Evolutionary conservation across 1,140 invertebrate species (phyloP).

Genomic region (Littorina saxatilis): DNA sequence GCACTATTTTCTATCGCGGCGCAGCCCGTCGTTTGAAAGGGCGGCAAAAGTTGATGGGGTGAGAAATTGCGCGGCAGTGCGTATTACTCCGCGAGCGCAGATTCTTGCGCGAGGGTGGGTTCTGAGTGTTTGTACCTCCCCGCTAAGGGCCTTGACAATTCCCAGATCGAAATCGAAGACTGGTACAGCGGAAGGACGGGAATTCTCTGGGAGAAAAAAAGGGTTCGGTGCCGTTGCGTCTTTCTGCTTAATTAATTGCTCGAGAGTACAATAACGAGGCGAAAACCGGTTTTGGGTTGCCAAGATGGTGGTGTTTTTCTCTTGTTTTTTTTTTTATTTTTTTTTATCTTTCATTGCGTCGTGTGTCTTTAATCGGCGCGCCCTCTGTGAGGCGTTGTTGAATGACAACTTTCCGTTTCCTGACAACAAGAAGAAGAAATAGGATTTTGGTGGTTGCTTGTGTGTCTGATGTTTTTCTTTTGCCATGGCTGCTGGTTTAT

Average conservation of each 20-base stretch:
- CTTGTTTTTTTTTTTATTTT: too few relatives aligned
- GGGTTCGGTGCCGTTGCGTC: not conserved
- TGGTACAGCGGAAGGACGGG: not conserved
- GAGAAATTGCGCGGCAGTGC: conserved; percentile 17
- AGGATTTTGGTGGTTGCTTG: too few relatives aligned
- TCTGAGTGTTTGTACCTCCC: not conserved
- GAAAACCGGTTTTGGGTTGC: too few relatives aligned
- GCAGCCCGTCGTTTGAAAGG: not conserved
- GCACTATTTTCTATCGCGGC: not conserved
- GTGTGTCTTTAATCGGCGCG: too few relatives aligned
- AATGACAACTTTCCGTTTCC: too few relatives aligned
- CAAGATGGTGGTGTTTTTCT: too few relatives aligned
- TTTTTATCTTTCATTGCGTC: too few relatives aligned
- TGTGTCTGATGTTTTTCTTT: too few relatives aligned
- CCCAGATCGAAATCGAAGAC: conserved; percentile 6
- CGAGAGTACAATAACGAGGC: conserved; percentile 7
- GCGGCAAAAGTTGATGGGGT: conserved; percentile 18
- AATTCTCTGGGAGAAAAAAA: not conserved
- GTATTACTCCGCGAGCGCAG: not conserved
- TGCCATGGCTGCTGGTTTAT: too few relatives aligned
- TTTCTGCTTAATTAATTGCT: conserved; percentile 10
- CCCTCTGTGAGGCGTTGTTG: too few relatives aligned
- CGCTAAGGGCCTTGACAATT: not conserved
- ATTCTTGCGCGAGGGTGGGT: not conserved
- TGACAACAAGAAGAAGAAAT: too few relatives aligned